A percentile compares a stretch with the other conserved stretches of the same genome.
phyloP scores from a whole-genome alignment of 1,140 invertebrate genomes.

The Drosophila pachea region DNA sequence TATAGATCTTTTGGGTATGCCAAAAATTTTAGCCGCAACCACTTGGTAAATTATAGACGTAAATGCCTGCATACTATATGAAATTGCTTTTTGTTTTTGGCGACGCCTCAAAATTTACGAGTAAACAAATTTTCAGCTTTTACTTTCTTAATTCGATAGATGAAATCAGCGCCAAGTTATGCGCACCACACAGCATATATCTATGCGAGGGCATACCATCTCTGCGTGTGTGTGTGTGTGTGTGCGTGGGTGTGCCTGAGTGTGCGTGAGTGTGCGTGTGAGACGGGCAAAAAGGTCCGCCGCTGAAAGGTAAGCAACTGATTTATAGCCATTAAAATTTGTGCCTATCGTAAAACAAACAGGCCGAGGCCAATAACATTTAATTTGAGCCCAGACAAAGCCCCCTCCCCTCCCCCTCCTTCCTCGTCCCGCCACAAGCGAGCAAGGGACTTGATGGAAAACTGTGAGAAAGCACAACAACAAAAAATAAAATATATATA shows the following conservation, averaged over 20 bases:
- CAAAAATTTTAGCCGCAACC: conserved; percentile 17
- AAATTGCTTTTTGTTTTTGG: conserved; percentile 26
- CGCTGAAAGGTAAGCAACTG: conserved; percentile 53
- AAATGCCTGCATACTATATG: conserved; percentile 1
- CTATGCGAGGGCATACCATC: not conserved
- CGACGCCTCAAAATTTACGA: conserved; percentile 65
- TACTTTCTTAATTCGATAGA: conserved; percentile 75
- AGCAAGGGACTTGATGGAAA: conserved; percentile 55
- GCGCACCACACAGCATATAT: conserved; percentile 13
- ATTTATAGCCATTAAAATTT: conserved; percentile 65
- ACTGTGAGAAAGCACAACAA: conserved; percentile 45
- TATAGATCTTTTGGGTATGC: conserved; percentile 6
- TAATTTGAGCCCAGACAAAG: conserved; percentile 59
- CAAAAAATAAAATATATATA: too few species aligned
- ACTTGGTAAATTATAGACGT: conserved; percentile 18
- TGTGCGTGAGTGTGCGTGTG: not conserved
- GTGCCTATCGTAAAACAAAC: conserved; percentile 64
- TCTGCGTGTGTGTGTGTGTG: too few species aligned
- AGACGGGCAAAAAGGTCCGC: conserved; percentile 45
- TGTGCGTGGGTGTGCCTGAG: too few species aligned
- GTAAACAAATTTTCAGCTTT: conserved; percentile 46
- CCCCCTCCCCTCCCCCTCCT: not conserved
- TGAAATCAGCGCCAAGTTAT: conserved; percentile 70
- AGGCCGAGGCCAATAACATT: conserved; percentile 70
- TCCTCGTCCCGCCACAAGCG: too few species aligned